Evolutionary conservation across 1,140 invertebrate species (phyloP).

Genomic region (Aphis gossypii): DNA sequence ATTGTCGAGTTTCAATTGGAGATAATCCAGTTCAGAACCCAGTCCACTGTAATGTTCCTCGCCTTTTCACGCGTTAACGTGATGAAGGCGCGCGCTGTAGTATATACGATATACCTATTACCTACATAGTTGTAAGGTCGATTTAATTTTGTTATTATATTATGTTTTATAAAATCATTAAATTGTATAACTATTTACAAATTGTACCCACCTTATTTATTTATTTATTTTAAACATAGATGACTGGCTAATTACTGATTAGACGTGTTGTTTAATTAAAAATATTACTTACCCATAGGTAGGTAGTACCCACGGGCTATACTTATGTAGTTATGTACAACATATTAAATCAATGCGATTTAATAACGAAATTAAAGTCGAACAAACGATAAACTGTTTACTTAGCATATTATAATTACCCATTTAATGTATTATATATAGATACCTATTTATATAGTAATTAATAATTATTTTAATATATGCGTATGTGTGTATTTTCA

Average conservation of each 20-base stretch:
- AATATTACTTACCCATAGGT: neutral
- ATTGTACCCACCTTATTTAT: neutral
- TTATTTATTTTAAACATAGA: neutral
- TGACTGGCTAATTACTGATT: neutral
- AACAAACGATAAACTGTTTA: neutral
- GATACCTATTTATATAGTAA: neutral
- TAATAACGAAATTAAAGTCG: neutral
- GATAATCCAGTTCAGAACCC: neutral
- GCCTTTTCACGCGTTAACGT: neutral
- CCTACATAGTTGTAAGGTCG: neutral
- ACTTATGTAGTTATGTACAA: neutral
- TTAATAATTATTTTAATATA: neutral
- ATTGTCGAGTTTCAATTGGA: neutral
- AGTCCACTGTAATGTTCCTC: neutral
- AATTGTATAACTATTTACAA: neutral
- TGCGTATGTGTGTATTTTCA: neutral
- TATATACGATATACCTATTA: too few relatives aligned
- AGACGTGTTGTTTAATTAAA: conserved; percentile 19
- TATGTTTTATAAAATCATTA: neutral
- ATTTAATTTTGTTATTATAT: conserved; percentile 1
- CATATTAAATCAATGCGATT: neutral
- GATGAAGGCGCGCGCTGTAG: neutral
- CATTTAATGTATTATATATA: neutral
- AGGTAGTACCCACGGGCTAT: neutral
- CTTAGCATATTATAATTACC: neutral